These are phyloP conservation scores for Nasonia vitripennis DNA, from an alignment of 1,140 invertebrate genomes.

Conservation along the genomic window DNA sequence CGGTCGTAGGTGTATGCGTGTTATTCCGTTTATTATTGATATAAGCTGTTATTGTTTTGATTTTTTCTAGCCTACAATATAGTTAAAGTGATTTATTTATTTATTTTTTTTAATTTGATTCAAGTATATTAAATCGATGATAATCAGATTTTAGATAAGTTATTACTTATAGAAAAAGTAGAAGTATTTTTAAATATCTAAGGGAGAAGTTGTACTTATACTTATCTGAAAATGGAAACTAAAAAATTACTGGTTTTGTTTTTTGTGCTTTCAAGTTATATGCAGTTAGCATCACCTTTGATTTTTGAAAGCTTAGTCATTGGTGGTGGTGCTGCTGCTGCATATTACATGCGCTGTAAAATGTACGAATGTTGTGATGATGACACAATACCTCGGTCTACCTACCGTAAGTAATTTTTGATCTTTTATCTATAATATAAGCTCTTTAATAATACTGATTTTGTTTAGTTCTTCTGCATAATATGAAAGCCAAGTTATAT, in stretches of 20 bases:
- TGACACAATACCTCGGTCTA: constrained; percentile 31
- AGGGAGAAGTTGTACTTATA: not conserved
- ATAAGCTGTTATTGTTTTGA: no score
- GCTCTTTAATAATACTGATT: constrained; percentile 34
- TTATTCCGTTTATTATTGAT: no score
- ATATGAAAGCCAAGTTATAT: constrained; percentile 73
- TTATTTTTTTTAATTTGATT: no score
- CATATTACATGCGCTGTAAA: constrained; percentile 11
- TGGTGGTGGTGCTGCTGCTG: not conserved
- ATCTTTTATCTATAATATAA: constrained; percentile 31
- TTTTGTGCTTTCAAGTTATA: not conserved
- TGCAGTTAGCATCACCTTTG: constrained; percentile 16
- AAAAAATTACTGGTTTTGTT: constrained; percentile 8
- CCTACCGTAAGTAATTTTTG: constrained; percentile 19
- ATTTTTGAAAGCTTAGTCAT: constrained; percentile 2
- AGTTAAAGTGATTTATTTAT: no score
- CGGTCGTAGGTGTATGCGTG: no score
- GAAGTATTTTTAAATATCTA: not conserved
- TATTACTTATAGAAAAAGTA: no score
- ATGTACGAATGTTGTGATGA: constrained; percentile 49
- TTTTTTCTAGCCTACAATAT: no score
- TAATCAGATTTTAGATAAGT: no score
- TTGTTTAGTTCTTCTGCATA: constrained; percentile 63
- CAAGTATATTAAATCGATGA: no score
- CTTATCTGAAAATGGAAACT: constrained; percentile 12